Conservation (phyloP, 2,113 vertebrate species). For the Probosciger aterrimus region DNA sequence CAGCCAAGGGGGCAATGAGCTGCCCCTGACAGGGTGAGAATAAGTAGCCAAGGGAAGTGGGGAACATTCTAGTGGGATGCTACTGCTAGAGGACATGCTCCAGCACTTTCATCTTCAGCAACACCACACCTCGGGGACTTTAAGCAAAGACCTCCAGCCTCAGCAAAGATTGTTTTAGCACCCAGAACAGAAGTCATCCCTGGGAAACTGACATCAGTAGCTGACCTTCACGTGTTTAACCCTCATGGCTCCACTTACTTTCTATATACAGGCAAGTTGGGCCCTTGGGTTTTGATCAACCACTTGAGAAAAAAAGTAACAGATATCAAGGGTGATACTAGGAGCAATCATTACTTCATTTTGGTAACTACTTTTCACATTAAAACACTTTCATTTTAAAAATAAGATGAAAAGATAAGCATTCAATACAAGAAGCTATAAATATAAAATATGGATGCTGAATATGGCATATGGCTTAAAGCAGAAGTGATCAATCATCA, state of each 20-base stretch:
- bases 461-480: constrained; percentile 19
- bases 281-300: neutral
- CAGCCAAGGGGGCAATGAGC: neutral
- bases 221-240: neutral
- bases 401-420: constrained; percentile 5
- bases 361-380: neutral
- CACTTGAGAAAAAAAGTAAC: neutral
- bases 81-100: neutral
- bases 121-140: neutral
- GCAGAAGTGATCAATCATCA: constrained; percentile 25
- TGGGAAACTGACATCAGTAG: neutral
- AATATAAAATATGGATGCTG: constrained; percentile 30
- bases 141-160: neutral
- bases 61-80: fast-evolving
- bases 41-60: neutral
- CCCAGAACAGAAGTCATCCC: neutral
- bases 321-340: neutral
- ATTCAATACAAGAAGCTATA: neutral
- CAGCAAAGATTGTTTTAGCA: neutral
- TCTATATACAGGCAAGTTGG: neutral
- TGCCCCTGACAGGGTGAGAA: neutral
- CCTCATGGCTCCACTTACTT: neutral
- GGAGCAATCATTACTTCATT: neutral
- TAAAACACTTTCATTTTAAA: neutral
- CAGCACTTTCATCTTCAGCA: neutral